Base-by-base conservation (phyloP, 2,888 invertebrate species). In the Bellardia bayeri region DNA sequence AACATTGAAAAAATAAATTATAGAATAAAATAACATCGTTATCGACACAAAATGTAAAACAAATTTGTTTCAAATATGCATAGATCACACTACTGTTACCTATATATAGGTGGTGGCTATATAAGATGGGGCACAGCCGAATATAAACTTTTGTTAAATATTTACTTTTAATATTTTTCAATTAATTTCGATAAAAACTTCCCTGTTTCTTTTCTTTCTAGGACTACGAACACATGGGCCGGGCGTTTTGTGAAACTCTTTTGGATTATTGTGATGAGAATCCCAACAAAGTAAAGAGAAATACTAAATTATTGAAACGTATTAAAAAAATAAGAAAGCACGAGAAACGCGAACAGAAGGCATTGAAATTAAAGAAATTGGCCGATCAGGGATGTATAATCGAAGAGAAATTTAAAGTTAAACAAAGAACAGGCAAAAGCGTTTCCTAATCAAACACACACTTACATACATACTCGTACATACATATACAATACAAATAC, bases 181-280 rank as follows among this genome's bases (percentile, higher is more conserved):
- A 2, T 6, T 1, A 56, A 9, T 14, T 37, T 23, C 8, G 9
- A 58, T 23, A 7, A 63, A 63, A 40, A 11, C n/a, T 16, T 2
- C 49, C 56, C 13, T 37, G 68, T 82, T 49, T 8, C 14, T 76
- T 74, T n/a, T 69, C 45, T 88, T 89, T 88, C 33, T 94, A 94
- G 91, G 97, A 97, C 92, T 97, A 96, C 91, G 97, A 97, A 92
- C 95, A 96, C 90, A 96, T 98, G 93, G 98, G 98, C 5, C 95
- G 96, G 90, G 96, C 97, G 61, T 98, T 98, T 94, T 98, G 98
- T 94, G 98, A 98, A 94, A 98, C 98, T 0, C 94, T 98, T 42
- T 94, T 98, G 89, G 98, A 98, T 93, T 98, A 97, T 94, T 98
- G 97, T 91, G 98, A 98, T 92, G 96, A 97, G 89, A 96, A 96